Conservation (phyloP, 2,113 vertebrate species). For the Tretioscincus oriximinensis region DNA sequence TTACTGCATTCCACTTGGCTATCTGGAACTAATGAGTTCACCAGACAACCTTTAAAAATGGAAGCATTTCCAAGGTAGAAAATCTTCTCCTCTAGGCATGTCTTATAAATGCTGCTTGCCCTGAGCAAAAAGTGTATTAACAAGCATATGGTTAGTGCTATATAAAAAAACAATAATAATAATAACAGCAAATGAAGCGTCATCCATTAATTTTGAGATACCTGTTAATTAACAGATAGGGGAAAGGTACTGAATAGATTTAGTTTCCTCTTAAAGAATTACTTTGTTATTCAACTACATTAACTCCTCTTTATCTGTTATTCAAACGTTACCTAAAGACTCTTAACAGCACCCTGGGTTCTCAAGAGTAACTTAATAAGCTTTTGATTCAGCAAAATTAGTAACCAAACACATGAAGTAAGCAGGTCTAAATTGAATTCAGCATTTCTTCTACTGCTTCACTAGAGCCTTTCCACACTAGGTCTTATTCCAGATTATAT, state of each 20-base stretch:
- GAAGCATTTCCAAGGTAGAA: background rate
- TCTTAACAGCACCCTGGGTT: background rate
- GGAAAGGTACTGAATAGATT: background rate
- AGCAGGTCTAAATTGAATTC: background rate
- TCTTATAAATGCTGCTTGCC: background rate
- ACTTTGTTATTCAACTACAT: background rate
- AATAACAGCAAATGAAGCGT: background rate
- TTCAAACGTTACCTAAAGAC: background rate
- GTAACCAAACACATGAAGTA: background rate
- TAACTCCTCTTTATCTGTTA: background rate
- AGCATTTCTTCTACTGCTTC: background rate
- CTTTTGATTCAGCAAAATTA: background rate
- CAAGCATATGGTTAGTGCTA: too few species aligned
- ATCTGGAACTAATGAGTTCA: conserved; percentile 26
- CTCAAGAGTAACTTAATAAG: background rate
- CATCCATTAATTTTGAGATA: background rate
- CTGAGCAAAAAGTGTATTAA: background rate
- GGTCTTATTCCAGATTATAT: too few species aligned
- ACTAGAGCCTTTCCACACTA: background rate
- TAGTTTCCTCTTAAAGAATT: background rate
- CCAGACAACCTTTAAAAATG: background rate
- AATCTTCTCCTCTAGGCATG: background rate
- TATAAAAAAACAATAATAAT: too few species aligned
- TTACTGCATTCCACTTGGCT: background rate
- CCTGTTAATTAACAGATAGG: background rate